phyloP scores from a whole-genome alignment of 92 coral and sea anemone genomes.

The Pocillopora meandrina region DNA sequence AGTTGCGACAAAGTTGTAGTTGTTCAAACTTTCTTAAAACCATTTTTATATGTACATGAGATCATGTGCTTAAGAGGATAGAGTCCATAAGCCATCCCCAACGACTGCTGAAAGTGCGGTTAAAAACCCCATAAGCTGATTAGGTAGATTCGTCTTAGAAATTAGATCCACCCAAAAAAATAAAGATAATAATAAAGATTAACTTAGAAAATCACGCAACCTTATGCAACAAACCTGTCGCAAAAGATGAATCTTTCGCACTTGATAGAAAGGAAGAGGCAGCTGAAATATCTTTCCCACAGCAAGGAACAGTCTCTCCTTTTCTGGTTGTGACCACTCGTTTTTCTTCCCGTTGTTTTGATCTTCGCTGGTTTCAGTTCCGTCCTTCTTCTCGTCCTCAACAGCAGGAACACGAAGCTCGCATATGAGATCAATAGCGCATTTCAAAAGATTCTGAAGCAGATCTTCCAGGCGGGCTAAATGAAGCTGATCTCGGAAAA shows the following conservation, averaged over 20 bases:
- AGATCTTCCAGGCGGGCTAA: constrained; percentile 85
- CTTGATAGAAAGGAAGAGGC: constrained; percentile 95
- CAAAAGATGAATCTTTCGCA: constrained; percentile 82
- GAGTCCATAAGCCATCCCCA: too few species aligned
- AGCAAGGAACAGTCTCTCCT: constrained; percentile 81
- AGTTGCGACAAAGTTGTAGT: too few species aligned
- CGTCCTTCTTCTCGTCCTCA: constrained; percentile 41
- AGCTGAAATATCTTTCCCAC: constrained; percentile 93
- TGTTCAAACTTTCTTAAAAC: too few species aligned
- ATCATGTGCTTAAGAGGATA: too few species aligned
- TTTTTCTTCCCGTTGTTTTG: constrained; percentile 34
- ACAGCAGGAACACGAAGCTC: constrained; percentile 46
- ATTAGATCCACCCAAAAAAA: too few species aligned
- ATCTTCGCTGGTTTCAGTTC: constrained; percentile 1
- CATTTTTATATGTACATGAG: too few species aligned
- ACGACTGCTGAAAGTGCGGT: too few species aligned
- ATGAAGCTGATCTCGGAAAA: constrained; percentile 86
- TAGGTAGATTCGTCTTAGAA: too few species aligned
- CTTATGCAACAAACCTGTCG: constrained; percentile 56
- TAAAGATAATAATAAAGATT: neutral
- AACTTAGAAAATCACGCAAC: neutral
- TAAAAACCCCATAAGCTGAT: too few species aligned
- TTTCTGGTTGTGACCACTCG: constrained; percentile 78
- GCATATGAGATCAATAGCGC: constrained; percentile 75
- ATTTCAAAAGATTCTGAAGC: constrained; percentile 69